phyloP scores from a whole-genome alignment of 2,888 invertebrate species.

The Drosophila longiperda region DNA sequence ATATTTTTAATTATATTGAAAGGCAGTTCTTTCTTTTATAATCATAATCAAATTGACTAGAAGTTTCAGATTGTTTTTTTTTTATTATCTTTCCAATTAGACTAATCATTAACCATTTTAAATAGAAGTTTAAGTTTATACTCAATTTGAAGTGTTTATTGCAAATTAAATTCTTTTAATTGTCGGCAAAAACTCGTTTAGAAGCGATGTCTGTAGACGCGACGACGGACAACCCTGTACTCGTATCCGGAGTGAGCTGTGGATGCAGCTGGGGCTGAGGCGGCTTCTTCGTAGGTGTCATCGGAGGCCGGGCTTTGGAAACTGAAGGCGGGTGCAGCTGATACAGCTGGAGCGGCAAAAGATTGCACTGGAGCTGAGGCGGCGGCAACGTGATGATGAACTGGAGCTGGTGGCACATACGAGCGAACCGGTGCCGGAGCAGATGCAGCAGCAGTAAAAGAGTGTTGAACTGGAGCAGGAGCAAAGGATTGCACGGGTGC shows the following conservation, averaged over 20 bases:
- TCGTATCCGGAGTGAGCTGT: conserved; percentile 56
- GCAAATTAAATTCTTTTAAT: conserved; percentile 1
- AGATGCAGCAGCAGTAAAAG: conserved; percentile 2
- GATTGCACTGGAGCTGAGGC: conserved; percentile 12
- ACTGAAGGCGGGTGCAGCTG: conserved; percentile 1
- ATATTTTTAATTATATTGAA: background rate
- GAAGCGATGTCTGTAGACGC: conserved; percentile 66
- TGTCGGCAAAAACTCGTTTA: conserved; percentile 34
- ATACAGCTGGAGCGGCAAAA: background rate
- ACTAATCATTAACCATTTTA: background rate
- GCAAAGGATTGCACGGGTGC: conserved; percentile 37
- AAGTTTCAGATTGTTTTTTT: background rate
- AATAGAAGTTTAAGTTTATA: background rate
- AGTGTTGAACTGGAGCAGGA: conserved; percentile 36
- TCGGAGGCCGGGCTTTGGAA: conserved; percentile 5
- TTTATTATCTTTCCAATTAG: background rate
- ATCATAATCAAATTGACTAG: background rate
- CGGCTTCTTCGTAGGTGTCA: conserved; percentile 50
- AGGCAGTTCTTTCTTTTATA: background rate
- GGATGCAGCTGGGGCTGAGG: conserved; percentile 51
- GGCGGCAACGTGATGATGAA: conserved; percentile 4
- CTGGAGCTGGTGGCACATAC: conserved; percentile 1
- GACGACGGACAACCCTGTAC: conserved; percentile 73
- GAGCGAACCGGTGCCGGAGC: conserved; percentile 3
- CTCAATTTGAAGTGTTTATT: conserved; percentile 29